Evolutionary conservation across 2,888 invertebrate species (phyloP).

Genomic region (Lycaena phlaeas): DNA sequence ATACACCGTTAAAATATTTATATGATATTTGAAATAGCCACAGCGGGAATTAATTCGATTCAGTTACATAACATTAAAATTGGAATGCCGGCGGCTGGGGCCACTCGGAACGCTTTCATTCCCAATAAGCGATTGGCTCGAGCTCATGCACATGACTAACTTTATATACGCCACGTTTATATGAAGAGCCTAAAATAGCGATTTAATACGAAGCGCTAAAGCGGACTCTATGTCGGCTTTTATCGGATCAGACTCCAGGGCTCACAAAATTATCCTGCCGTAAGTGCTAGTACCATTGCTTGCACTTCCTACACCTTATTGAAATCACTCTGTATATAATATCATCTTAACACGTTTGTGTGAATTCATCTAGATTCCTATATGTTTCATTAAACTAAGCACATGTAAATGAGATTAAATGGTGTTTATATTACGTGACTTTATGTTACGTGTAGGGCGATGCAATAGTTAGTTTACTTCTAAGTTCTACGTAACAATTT

Average conservation of each 20-base stretch:
- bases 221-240: slow-evolving; percentile 30
- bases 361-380: no score
- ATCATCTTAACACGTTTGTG: no score
- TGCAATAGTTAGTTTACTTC: no score
- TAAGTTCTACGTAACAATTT: no score
- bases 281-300: background rate
- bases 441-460: no score
- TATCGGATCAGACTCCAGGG: slow-evolving; percentile 42
- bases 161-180: slow-evolving; percentile 21
- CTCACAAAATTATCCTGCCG: background rate
- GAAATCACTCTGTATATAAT: no score
- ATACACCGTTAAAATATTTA: slow-evolving; percentile 20
- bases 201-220: slow-evolving; percentile 36
- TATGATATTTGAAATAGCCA: slow-evolving; percentile 33
- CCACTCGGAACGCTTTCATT: slow-evolving; percentile 37
- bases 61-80: slow-evolving; percentile 48
- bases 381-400: no score
- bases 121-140: slow-evolving; percentile 45
- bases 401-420: no score
- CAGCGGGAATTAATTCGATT: slow-evolving; percentile 39
- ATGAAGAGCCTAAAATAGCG: slow-evolving; percentile 37
- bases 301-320: no score
- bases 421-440: no score
- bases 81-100: slow-evolving; percentile 28
- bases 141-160: slow-evolving; percentile 21